These are phyloP conservation scores for Sesia apiformis DNA, from an alignment of 2,888 invertebrate species.

Conservation along the genomic window DNA sequence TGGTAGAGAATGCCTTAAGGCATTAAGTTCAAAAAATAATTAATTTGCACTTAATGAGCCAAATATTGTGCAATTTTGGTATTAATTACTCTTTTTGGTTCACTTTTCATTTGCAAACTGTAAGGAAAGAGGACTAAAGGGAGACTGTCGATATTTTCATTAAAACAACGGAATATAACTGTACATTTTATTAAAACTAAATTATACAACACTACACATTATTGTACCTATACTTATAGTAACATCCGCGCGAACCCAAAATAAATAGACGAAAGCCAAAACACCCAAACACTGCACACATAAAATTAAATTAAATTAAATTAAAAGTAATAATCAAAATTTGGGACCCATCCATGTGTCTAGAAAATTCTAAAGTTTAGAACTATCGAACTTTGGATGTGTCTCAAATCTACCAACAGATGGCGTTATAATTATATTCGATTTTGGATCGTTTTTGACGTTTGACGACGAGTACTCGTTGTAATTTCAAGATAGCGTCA, in stretches of 20 bases:
- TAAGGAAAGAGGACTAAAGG: too few relatives aligned
- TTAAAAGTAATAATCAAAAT: constrained; percentile 7
- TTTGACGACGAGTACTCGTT: constrained; percentile 1
- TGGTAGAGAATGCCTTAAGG: too few relatives aligned
- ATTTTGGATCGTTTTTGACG: constrained; percentile 4
- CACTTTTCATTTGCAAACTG: too few relatives aligned
- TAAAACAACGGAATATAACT: not conserved
- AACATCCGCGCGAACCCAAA: not conserved
- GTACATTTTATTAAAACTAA: not conserved
- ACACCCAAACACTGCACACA: not conserved
- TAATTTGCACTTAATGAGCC: too few relatives aligned
- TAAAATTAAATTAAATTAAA: not conserved
- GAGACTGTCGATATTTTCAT: not conserved
- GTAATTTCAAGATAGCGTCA: constrained; percentile 20
- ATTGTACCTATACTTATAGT: not conserved
- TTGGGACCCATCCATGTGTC: constrained; percentile 16
- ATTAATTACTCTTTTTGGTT: too few relatives aligned
- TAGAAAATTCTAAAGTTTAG: constrained; percentile 12
- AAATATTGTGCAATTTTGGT: too few relatives aligned
- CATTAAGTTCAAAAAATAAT: too few relatives aligned
- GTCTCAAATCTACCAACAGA: constrained; percentile 14
- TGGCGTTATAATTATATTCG: constrained; percentile 9
- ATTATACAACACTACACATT: not conserved
- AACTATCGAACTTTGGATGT: constrained; percentile 14
- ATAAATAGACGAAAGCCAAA: not conserved